A percentile compares a stretch with the other conserved stretches of the same genome.
Conservation (phyloP, 2,113 vertebrate species). For the Psettodes erumei region DNA sequence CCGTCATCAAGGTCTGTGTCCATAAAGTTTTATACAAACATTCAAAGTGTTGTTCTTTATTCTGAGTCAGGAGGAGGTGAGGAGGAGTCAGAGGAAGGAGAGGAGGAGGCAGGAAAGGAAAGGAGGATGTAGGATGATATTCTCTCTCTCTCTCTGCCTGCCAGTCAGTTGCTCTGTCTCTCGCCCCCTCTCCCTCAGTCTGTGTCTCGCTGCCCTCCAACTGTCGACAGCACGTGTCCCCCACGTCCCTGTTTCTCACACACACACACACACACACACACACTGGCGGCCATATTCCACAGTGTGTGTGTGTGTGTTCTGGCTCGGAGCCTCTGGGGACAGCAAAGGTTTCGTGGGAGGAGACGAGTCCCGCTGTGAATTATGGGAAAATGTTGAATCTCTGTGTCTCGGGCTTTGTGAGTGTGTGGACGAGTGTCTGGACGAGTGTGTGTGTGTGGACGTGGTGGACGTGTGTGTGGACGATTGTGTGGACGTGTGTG, state of each 20-base stretch:
- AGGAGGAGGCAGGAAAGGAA: too few species aligned
- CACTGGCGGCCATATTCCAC: background rate
- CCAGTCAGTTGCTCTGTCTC: constrained; percentile 1
- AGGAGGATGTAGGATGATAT: background rate
- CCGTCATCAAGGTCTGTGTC: too few species aligned
- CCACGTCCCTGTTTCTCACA: background rate
- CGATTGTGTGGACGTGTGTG: too few species aligned
- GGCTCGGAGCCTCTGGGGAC: background rate
- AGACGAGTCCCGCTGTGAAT: constrained; percentile 1
- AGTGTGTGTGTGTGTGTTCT: background rate
- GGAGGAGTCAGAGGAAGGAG: background rate
- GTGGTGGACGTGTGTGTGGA: too few species aligned
- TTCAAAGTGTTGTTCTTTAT: too few species aligned
- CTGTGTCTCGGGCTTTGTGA: too few species aligned
- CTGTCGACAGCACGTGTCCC: constrained; percentile 14
- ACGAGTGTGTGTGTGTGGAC: too few species aligned
- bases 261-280: constrained; percentile 1
- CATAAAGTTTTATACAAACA: too few species aligned
- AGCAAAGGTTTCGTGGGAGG: background rate
- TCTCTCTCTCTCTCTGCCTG: background rate
- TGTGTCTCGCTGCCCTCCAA: constrained; percentile 7
- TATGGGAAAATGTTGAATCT: background rate
- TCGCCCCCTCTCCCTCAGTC: background rate
- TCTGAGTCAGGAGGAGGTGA: background rate
- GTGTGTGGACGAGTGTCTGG: too few species aligned